Conservation (phyloP, 2,797 vertebrate genomes). For the Momotus momota region DNA sequence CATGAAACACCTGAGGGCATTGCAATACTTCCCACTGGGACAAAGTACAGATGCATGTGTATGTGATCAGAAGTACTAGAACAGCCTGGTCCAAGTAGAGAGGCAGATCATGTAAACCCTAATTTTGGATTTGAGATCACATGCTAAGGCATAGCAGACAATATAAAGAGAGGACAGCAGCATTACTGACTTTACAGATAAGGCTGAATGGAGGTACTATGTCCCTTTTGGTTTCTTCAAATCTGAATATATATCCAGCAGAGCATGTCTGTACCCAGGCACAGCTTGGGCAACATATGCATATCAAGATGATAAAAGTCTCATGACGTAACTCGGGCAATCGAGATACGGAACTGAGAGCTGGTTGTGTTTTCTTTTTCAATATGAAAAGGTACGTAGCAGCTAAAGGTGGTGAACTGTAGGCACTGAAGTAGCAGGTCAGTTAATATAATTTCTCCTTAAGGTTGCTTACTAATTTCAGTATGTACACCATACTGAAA, state of each 20-base stretch:
- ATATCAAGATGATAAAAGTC: background rate
- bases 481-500: background rate
- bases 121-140: background rate
- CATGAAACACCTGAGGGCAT: background rate
- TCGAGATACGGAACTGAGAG: background rate
- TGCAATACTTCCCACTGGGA: background rate
- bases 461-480: constrained; percentile 1
- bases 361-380: background rate
- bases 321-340: no score
- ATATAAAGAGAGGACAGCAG: background rate
- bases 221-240: background rate
- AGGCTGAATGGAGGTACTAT: no score
- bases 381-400: background rate
- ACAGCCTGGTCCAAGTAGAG: background rate
- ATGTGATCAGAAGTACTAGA: background rate
- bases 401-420: background rate
- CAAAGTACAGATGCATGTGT: no score
- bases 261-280: background rate
- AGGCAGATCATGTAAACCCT: background rate
- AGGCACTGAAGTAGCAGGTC: background rate
- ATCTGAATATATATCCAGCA: background rate
- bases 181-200: background rate
- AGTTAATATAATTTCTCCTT: background rate
- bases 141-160: background rate
- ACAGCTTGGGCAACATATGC: background rate